These are phyloP conservation scores for Eucera pruinosa DNA, from an alignment of 2,888 invertebrate species.

Conservation along the genomic window DNA sequence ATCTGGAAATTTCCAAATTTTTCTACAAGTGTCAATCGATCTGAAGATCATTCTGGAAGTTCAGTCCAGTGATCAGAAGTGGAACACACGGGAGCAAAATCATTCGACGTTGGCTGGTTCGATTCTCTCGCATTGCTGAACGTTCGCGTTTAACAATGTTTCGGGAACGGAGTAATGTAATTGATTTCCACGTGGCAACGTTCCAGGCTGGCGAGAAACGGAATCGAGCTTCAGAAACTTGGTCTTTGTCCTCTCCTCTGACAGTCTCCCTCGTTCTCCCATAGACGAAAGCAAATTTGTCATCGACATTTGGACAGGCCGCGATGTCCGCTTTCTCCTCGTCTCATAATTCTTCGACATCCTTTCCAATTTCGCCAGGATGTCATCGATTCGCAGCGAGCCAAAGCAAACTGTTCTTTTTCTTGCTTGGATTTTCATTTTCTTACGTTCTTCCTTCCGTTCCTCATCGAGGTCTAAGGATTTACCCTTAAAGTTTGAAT, in stretches of 20 bases:
- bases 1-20: no score
- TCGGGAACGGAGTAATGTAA: constrained; percentile 71
- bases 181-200: constrained; percentile 75
- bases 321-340: constrained; percentile 44
- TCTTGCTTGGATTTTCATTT: not conserved
- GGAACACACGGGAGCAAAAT: no score
- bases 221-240: constrained; percentile 56
- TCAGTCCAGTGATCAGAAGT: no score
- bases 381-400: constrained; percentile 46
- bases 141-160: constrained; percentile 70
- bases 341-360: constrained; percentile 65
- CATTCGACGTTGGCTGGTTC: no score
- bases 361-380: constrained; percentile 58
- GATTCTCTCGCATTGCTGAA: constrained; percentile 58
- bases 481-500: not conserved
- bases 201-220: constrained; percentile 68
- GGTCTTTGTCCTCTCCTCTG: constrained; percentile 22
- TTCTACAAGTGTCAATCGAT: no score
- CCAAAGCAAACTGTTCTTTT: not conserved
- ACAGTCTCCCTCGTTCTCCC: constrained; percentile 5
- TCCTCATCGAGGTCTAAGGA: not conserved
- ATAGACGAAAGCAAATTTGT: constrained; percentile 75
- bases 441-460: not conserved
- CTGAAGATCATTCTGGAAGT: no score
- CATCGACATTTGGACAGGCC: constrained; percentile 63